Evolutionary conservation across 92 coral and sea anemone species (phyloP), one percentile per base, ranked within the genome.

Genomic region (Parazoanthus swiftii): DNA sequence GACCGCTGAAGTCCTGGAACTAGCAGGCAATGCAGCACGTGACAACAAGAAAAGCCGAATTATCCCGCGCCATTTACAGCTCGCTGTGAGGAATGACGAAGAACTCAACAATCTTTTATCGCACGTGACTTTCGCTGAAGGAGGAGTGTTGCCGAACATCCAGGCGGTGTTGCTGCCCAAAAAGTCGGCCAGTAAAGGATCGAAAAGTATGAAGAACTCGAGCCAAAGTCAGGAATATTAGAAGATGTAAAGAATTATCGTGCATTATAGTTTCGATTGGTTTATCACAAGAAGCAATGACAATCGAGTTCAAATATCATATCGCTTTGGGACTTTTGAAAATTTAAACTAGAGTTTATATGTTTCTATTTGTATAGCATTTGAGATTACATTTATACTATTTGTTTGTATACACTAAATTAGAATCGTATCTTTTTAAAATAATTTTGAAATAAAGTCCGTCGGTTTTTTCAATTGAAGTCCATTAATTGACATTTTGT

Each of bases 71-170:
- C 93, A 91, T 79, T 89, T 91, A 82, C 93, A 89, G 79, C 89
- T 91, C 3, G 93, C 93, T 16, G 93, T 91, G 84, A 85, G 93
- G 78, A 91, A 91, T 66, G 93, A 91, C 18, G 93, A 91, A 38
- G 93, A 91, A 54, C 91, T 91, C 11, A 91, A 91, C 37, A 89
- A 91, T n/a, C 93, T 91, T 39, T 74, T 91, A 44, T 85, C 82
- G n/a, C 89, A 91, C 71, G 93, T 91, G 86, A 91, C 93, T 21
- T 89, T 91, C 50, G 93, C 93, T 11, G 93, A 91, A n/a, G 91
- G 93, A 3, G 93, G 93, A 2, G 93, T 91, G 13, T 77, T 91
- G 80, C 93, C 93, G 4, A 91, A 91, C 39, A 91, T 91, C 36
- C 93, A 91, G 65, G 93, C 91, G 1, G 93, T 89, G 42, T 71